These are phyloP conservation scores for Varanus komodoensis DNA, from an alignment of 2,113 vertebrate genomes.

Conservation along the genomic window DNA sequence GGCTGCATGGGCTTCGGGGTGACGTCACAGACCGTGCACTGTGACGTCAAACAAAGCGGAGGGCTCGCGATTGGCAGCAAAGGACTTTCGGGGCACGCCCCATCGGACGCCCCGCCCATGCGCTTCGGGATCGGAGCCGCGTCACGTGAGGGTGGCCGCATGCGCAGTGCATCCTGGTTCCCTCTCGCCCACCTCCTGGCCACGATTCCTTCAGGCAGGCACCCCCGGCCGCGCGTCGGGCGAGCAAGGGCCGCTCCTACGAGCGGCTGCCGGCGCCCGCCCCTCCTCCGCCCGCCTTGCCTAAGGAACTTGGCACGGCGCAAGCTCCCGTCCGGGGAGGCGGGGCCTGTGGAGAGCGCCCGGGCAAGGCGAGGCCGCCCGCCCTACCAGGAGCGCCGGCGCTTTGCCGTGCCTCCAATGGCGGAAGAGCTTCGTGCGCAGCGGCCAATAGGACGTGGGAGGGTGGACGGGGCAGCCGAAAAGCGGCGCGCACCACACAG, in stretches of 20 bases:
- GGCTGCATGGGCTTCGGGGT: too few species aligned
- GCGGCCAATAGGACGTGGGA: rapidly evolving
- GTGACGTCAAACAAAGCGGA: neutral
- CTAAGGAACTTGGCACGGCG: neutral
- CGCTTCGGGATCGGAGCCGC: neutral
- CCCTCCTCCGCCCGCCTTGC: too few species aligned
- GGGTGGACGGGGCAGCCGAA: too few species aligned
- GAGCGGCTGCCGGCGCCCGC: neutral
- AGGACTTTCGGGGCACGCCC: neutral
- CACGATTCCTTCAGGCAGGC: neutral
- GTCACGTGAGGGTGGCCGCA: neutral
- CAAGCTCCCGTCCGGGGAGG: neutral
- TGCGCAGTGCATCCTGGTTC: neutral
- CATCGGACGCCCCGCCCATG: neutral
- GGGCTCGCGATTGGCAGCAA: neutral
- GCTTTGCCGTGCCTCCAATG: neutral
- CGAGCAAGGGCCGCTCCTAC: too few species aligned
- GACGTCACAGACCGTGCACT: neutral
- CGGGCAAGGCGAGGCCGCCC: neutral
- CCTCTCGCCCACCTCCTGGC: neutral
- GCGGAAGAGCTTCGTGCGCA: rapidly evolving
- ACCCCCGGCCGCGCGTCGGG: neutral
- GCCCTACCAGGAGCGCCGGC: neutral
- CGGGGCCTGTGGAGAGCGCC: neutral
- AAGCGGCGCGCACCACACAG: too few species aligned